phyloP scores from a whole-genome alignment of 1,140 invertebrate genomes.

The Hypsibius dujardini region DNA sequence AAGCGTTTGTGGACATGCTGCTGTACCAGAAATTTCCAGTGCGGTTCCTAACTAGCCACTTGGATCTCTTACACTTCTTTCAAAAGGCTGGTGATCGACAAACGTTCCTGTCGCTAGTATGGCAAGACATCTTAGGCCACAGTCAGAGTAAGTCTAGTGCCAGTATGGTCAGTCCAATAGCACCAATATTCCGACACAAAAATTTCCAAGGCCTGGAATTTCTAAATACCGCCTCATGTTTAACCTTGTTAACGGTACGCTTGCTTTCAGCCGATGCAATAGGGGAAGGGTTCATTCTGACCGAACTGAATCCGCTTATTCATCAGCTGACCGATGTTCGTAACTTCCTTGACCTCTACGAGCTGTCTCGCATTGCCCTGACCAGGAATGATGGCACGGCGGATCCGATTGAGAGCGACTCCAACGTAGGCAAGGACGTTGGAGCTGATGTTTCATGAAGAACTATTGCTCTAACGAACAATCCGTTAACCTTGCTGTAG shows the following conservation, averaged over 20 bases:
- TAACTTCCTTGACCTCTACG: background rate
- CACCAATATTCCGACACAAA: too few relatives aligned
- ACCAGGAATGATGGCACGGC: background rate
- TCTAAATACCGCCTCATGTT: too few relatives aligned
- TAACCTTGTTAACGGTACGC: background rate
- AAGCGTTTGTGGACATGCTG: background rate
- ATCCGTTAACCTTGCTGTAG: background rate
- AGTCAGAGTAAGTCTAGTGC: background rate
- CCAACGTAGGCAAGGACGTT: too few relatives aligned
- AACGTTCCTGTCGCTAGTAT: background rate
- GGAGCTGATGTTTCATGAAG: too few relatives aligned
- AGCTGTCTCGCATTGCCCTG: constrained; percentile 4
- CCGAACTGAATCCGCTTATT: background rate
- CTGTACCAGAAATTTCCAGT: background rate
- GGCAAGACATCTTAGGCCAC: constrained; percentile 9
- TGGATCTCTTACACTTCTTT: background rate
- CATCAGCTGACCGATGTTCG: background rate
- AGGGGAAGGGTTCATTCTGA: background rate
- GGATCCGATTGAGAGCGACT: background rate
- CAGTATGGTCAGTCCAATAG: background rate
- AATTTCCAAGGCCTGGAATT: too few relatives aligned
- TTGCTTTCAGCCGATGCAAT: background rate
- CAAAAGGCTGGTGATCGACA: background rate
- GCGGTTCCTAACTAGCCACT: background rate
- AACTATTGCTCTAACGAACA: too few relatives aligned